Base-by-base conservation (phyloP, 2,113 vertebrate genomes). In the Hydropotes inermis region DNA sequence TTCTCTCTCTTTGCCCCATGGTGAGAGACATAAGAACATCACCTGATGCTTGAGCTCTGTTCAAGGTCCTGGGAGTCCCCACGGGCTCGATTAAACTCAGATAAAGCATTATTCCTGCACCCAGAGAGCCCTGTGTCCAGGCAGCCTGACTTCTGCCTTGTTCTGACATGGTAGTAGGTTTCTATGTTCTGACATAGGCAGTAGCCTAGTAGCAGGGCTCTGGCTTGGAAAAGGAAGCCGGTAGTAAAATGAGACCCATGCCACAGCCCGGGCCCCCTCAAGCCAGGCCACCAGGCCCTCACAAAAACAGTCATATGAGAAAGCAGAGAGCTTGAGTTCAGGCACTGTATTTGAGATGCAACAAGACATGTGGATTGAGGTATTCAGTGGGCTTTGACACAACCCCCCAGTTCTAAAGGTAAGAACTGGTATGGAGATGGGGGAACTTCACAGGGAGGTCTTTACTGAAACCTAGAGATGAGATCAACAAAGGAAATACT, bases 21-120 rank as follows among this genome's bases (percentile, higher is more conserved):
- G 13, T 28, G 17, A 43, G 23, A 95, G 15, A 58, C 4, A 9
- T 17, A 55, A 70, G 78, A 39, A 55, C 19, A 30, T 13, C 16
- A 17, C 67, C 50, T 16, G 6, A 64, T 81, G 28, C 6, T 47
- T 25, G 30, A 67, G 10, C 16, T 39, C 19, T 39, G 57, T 12
- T 33, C 58, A 43, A 47, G 33, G 21, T 27, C 39, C 45, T 45
- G 5, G 57, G 33, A 52, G n/a, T 85, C 84, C n/a, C 7, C 6
- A 0, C 15, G 7, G 50, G 21, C 27, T 74, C 13, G 0, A 2
- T 28, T 4, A 2, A 33, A 7, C 33, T 33, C 45, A 21, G 14
- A 45, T 1, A 45, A 55, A 83, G 39, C n/a, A 43, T 1, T 50
- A 19, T 1, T 30, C 17, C 67, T 11, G 33, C 17, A 36, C n/a